A percentile compares a stretch with the other conserved stretches of the same genome.
Conservation (phyloP, 2,888 invertebrate species). For the Kuschelorhynchus macadamiae region DNA sequence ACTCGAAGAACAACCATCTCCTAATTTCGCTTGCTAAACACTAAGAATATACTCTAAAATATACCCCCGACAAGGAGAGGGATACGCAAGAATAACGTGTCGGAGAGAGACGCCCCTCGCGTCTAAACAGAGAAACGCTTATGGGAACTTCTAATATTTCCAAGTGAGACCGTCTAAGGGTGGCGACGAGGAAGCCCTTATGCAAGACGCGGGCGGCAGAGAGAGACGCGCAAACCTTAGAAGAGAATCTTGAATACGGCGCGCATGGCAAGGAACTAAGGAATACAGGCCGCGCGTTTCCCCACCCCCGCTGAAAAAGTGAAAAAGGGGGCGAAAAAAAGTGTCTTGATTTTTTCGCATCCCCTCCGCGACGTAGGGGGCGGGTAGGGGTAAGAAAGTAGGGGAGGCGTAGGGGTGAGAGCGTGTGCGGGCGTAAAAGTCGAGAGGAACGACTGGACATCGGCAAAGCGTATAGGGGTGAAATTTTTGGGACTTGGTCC, state of each 20-base stretch:
- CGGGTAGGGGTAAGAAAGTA: slow-evolving; percentile 47
- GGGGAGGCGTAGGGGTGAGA: slow-evolving; percentile 51
- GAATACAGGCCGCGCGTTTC: slow-evolving; percentile 60
- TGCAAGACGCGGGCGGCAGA: slow-evolving; percentile 63
- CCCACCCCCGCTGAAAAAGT: slow-evolving; percentile 58
- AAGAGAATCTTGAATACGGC: slow-evolving; percentile 65
- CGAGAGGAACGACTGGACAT: slow-evolving; percentile 31
- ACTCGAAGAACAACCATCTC: slow-evolving; percentile 69
- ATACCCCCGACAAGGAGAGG: slow-evolving; percentile 57
- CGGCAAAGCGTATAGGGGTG: slow-evolving; percentile 23
- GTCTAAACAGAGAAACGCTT: slow-evolving; percentile 64
- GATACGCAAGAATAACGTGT: slow-evolving; percentile 63
- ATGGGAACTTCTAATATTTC: slow-evolving; percentile 62
- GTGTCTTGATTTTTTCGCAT: slow-evolving; percentile 65
- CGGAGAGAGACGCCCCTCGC: slow-evolving; percentile 61
- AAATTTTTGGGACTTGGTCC: slow-evolving; percentile 24
- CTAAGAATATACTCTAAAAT: slow-evolving; percentile 67
- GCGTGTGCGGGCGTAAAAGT: slow-evolving; percentile 40
- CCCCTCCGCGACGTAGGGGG: slow-evolving; percentile 60
- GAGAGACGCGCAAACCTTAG: slow-evolving; percentile 66
- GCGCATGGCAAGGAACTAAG: slow-evolving; percentile 67
- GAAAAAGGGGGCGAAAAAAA: slow-evolving; percentile 62
- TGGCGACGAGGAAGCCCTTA: slow-evolving; percentile 62
- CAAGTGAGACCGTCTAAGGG: slow-evolving; percentile 65
- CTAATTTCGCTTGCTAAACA: slow-evolving; percentile 68